Evolutionary conservation across 1,140 invertebrate genomes (phyloP).

Genomic region (Zaprionus lachaisei): DNA sequence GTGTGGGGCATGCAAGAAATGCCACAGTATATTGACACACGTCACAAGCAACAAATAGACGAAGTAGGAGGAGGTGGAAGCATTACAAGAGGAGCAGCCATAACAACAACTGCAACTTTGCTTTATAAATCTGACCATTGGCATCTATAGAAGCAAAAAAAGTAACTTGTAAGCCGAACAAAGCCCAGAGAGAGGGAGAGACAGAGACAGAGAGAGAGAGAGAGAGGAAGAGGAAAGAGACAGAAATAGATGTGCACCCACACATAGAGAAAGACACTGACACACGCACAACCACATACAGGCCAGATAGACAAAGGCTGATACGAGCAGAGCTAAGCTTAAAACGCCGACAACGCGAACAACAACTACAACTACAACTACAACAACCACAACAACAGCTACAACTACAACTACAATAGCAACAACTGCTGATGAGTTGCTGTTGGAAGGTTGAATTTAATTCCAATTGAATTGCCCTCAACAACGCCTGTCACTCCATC

Average conservation of each 20-base stretch:
- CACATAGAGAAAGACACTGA: neutral
- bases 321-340: slow-evolving; percentile 22
- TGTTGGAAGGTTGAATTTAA: slow-evolving; percentile 47
- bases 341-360: slow-evolving; percentile 10
- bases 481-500: slow-evolving; percentile 51
- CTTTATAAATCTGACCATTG: slow-evolving; percentile 47
- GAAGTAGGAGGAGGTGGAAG: no score
- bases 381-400: neutral
- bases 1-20: slow-evolving; percentile 49
- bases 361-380: neutral
- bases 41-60: slow-evolving; percentile 2
- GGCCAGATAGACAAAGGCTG: slow-evolving; percentile 3
- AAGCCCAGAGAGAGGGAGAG: slow-evolving; percentile 13
- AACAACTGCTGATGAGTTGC: slow-evolving; percentile 4
- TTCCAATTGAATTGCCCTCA: slow-evolving; percentile 60
- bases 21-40: slow-evolving; percentile 58
- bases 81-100: slow-evolving; percentile 2
- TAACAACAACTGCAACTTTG: slow-evolving; percentile 17
- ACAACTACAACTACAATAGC: neutral
- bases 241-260: slow-evolving; percentile 10
- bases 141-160: slow-evolving; percentile 49
- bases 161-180: slow-evolving; percentile 66
- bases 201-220: neutral
- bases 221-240: neutral
- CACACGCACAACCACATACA: neutral